A percentile compares a stretch with the other conserved stretches of the same genome.
Conservation (phyloP, 1,140 invertebrate species). For the Adoxophyes honmai region DNA sequence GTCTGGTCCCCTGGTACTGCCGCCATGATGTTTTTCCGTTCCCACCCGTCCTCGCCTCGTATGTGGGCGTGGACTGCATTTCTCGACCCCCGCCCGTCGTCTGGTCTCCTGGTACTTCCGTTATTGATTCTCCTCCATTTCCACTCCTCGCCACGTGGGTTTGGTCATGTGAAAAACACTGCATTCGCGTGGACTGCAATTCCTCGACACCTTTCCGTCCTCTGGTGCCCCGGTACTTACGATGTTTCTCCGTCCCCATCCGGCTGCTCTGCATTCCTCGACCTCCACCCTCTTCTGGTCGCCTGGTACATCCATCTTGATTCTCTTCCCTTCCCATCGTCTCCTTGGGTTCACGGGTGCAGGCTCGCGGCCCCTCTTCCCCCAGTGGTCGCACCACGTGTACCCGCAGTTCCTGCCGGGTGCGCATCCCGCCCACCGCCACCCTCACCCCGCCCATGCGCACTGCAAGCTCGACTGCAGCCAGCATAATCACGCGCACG, state of each 20-base stretch:
- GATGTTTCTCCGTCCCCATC: neutral
- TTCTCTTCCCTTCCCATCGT: no score
- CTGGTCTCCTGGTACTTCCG: no score
- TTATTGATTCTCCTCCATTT: no score
- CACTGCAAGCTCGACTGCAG: conserved; percentile 75
- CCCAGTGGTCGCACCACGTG: conserved; percentile 94
- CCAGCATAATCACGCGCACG: conserved; percentile 76
- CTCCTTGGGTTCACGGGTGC: conserved; percentile 18
- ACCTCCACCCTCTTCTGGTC: conserved; percentile 9
- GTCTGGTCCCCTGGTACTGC: no score
- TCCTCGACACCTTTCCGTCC: neutral
- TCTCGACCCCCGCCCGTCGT: no score
- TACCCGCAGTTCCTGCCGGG: conserved; percentile 94
- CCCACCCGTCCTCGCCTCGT: no score
- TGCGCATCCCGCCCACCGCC: conserved; percentile 85
- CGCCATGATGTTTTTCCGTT: no score
- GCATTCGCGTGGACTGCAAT: no score
- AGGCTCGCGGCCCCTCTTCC: conserved; percentile 86
- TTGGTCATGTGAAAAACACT: no score
- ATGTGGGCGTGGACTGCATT: no score
- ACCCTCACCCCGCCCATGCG: conserved; percentile 77
- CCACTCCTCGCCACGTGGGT: no score
- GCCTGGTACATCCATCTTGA: no score
- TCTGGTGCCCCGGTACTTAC: conserved; percentile 16
- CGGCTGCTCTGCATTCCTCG: neutral